Evolutionary conservation across 2,797 vertebrate genomes (phyloP).

Genomic region (Epinephelus awoara): DNA sequence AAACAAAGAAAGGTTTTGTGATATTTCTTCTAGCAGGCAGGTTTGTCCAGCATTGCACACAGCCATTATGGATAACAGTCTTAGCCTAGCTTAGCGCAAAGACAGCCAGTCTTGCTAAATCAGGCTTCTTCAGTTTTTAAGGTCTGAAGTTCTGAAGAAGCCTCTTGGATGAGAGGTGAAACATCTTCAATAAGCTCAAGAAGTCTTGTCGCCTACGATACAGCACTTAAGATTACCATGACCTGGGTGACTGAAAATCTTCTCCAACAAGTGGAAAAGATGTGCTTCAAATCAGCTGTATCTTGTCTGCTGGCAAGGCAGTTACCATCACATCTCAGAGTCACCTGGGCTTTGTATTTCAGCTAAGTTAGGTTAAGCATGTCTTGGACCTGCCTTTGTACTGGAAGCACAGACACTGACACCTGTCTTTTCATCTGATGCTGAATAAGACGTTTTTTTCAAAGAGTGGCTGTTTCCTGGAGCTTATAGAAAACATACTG

Average conservation of each 20-base stretch:
- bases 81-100: constrained; percentile 4
- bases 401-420: constrained; percentile 12
- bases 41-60: constrained; percentile 23
- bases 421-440: constrained; percentile 10
- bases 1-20: constrained; percentile 36
- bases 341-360: constrained; percentile 10
- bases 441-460: not conserved
- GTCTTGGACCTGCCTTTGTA: constrained; percentile 14
- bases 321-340: not conserved
- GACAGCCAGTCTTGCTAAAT: constrained; percentile 19
- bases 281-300: not conserved
- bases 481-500: not conserved
- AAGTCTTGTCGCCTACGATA: too few relatives aligned
- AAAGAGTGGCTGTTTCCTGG: too few relatives aligned
- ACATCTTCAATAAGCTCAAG: too few relatives aligned
- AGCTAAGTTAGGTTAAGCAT: constrained; percentile 18
- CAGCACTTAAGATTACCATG: too few relatives aligned
- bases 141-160: too few relatives aligned
- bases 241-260: too few relatives aligned
- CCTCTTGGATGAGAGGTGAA: too few relatives aligned
- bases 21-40: constrained; percentile 2
- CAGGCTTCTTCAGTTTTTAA: not conserved
- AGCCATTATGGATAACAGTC: not conserved
- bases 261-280: not conserved
- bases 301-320: constrained; percentile 1